These are phyloP conservation scores for Colostygia pectinataria DNA, from an alignment of 2,888 invertebrate genomes.

Conservation along the genomic window DNA sequence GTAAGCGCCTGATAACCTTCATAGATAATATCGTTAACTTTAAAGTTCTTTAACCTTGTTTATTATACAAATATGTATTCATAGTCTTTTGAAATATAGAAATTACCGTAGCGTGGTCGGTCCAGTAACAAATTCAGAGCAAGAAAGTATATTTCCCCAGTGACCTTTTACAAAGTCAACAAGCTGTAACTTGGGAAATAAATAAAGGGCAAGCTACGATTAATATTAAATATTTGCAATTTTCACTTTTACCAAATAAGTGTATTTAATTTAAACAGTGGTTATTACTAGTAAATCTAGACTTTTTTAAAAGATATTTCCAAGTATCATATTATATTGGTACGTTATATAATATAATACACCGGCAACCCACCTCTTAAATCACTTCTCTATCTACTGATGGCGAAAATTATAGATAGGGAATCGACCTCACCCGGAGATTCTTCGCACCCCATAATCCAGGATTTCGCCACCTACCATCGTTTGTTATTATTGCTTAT, in stretches of 20 bases:
- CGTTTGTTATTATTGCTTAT: too few species aligned
- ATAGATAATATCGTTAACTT: constrained; percentile 13
- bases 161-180: constrained; percentile 77
- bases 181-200: constrained; percentile 78
- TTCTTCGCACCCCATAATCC: too few species aligned
- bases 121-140: constrained; percentile 67
- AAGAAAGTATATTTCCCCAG: constrained; percentile 75
- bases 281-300: not conserved
- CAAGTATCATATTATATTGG: too few species aligned
- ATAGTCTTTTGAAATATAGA: constrained; percentile 39
- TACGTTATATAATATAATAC: too few species aligned
- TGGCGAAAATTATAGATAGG: too few species aligned
- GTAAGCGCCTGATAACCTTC: constrained; percentile 7
- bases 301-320: too few species aligned
- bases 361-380: too few species aligned
- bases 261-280: constrained; percentile 22
- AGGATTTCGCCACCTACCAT: too few species aligned
- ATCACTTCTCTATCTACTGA: too few species aligned
- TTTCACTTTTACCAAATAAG: constrained; percentile 35
- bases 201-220: constrained; percentile 67
- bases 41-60: constrained; percentile 30
- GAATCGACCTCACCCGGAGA: too few species aligned
- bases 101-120: constrained; percentile 50
- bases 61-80: constrained; percentile 32
- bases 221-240: constrained; percentile 64